These are phyloP conservation scores for Timema podura DNA, from an alignment of 2,888 invertebrate genomes.

Conservation along the genomic window DNA sequence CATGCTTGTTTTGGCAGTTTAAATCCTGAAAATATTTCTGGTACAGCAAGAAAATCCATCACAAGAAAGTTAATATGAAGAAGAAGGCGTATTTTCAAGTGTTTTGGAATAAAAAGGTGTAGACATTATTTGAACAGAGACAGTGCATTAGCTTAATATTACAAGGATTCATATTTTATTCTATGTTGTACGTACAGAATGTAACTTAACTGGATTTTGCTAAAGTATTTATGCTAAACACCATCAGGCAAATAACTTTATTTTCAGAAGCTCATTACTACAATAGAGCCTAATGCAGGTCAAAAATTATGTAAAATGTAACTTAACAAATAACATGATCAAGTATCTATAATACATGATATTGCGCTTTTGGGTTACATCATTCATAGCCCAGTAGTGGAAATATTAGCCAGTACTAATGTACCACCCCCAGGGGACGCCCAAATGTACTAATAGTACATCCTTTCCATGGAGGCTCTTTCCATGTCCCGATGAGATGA, in stretches of 20 bases:
- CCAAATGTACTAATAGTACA: too few relatives aligned
- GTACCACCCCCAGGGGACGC: too few relatives aligned
- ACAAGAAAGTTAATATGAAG: not conserved
- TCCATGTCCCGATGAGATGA: too few relatives aligned
- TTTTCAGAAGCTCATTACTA: not conserved
- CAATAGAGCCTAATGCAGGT: not conserved
- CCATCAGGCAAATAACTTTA: not conserved
- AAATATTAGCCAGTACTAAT: too few relatives aligned
- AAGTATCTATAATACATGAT: too few relatives aligned
- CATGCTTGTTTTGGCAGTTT: not conserved
- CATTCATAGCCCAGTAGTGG: too few relatives aligned
- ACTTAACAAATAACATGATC: not conserved
- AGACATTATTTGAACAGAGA: not conserved
- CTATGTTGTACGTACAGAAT: slow-evolving; percentile 1
- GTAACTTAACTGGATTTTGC: not conserved
- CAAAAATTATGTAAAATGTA: not conserved
- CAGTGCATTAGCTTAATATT: slow-evolving; percentile 1
- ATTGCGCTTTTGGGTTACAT: too few relatives aligned
- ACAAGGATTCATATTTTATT: not conserved
- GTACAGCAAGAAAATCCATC: not conserved
- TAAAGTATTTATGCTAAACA: not conserved
- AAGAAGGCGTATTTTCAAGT: not conserved
- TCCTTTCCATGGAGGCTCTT: too few relatives aligned
- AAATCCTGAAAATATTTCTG: not conserved
- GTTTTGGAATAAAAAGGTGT: not conserved